Base-by-base conservation (phyloP, 1,140 invertebrate species). In the Euglossa dilemma region DNA sequence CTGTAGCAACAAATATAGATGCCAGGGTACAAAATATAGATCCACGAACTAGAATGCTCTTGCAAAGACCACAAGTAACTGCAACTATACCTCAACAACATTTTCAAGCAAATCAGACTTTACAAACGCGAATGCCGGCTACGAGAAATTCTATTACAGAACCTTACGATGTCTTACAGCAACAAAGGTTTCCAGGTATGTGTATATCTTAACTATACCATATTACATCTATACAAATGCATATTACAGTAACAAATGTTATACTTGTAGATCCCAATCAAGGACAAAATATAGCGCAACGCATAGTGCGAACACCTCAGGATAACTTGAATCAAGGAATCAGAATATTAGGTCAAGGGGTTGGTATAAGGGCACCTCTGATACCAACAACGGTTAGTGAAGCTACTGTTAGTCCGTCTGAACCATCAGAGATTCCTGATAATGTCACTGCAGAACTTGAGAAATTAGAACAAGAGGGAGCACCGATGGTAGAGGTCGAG, bases 371-470 rank as follows among this genome's bases (percentile, higher is more conserved):
- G 82, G 83, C 93, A 50, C 85, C 92, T 45, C 77, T 93, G 14
- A 91, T 93, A 64, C 80, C 92, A 64, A 82, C 92, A 4, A 85
- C 92, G 9, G 91, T 94, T 9, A 89, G 85, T n/a, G 93, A 93
- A 59, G 85, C 91, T 18, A 91, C 84, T 14, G 89, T 91, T 23
- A 90, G 85, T 56, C 87, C 92, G 18, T 89, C 92, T 9, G 93
- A 94, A 84, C 90, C 93, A 18, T 93, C 93, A 77, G 97, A 97
- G 92, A 97, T 97, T 92, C 97, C 97, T 9, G 97, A 97, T 87
- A 97, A 96, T 87, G 97, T 97, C 12, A 97, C 96, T 2, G 96
- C 96, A 25, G 96, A 97, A 91, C 90, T 98, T 84, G 97, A 97
- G 87, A 97, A 98, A 89, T 93, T 97, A 23, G 97, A 98, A 92